Base-by-base conservation (phyloP, 2,797 vertebrate genomes). In the Sandelia bainsii region DNA sequence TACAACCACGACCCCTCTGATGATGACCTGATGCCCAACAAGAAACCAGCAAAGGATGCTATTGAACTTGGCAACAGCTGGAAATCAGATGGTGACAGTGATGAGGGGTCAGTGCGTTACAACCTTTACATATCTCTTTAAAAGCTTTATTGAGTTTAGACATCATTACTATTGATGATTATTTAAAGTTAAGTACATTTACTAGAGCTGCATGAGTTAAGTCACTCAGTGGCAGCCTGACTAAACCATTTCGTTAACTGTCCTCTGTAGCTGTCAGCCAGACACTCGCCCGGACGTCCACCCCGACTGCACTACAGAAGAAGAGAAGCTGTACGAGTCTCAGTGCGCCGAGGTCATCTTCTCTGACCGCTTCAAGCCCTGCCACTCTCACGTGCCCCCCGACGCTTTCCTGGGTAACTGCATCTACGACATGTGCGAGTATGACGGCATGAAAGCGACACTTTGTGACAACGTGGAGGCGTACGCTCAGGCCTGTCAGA, bases 31-130 rank as follows among this genome's bases (percentile, higher is more conserved):
- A 96, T 93, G 94, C 92, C 96, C 17, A 72, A 90, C 14, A 93
- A 93, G 0, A 81, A 87, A 5, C 90, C 93, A 25, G 95, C 95
- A 6, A 82, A 90, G 48, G 91, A 95, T 20, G 93, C 70, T 13
- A 85, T 86, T 2, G 88, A 95, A 58, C 93, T 96, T 80, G 94
- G 95, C n/a, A 90, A 95, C 81, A 96, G 96, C 90, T 97, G 96
- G 96, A 94, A 93, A 75, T 93, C 95, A 1, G 87, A 92, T 0
- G 93, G 94, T 45, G 95, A 95, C 90, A 90, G 89, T 1, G 93
- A 96, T 51, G 84, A 88, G 1, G 91, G 90, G 96, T 96, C 50
- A 92, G 93, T 81, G 34, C 10, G 2, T 34, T 39, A 50, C 29
- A 72, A 4, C n/a, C 3, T 40, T 5, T 20, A 39, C 17, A 8